Base-by-base conservation (phyloP, 2,113 vertebrate genomes). In the Tetraodon nigroviridis region DNA sequence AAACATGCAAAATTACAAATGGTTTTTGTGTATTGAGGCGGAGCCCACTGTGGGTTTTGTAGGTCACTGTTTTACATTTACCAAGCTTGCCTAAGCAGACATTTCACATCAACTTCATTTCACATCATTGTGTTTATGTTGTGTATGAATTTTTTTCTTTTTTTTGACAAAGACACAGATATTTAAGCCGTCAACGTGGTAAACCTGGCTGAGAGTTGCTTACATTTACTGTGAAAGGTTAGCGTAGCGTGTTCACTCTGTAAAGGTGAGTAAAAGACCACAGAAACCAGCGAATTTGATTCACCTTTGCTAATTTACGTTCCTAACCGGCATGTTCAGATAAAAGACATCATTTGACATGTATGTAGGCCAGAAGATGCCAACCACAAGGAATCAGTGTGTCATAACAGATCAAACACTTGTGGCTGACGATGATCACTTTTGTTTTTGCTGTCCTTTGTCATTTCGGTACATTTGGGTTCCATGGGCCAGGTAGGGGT, bases 311-410 rank as follows among this genome's bases (percentile, higher is more conserved):
- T 51, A 44, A 59, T 58, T 59, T 21, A n/a, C 1, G 3, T 47
- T 24, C 3, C 51, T 45, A 20, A 71, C 73, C 46, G 71, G 52
- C 59, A 49, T 67, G 21, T 62, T 67, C 15, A 53, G 32, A 61
- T 51, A 37, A 11, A 22, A 72, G 71, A 55, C 41, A 63, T 52
- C 67, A 51, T 41, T 84, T 76, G 61, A 50, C 75, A 75, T 79
- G 81, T 73, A 85, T 89, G 67, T 78, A 75, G 78, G 81, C 73
- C 75, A 72, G 47, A 32, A 68, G 42, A 44, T 71, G 58, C 74
- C 72, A 55, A 21, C 40, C 82, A 89, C 88, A 90, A 88, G 89
- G 88, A 90, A 88, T 81, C 54, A 57, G 63, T 89, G 84, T 81
- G 86, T 91, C 87, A 91, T 64, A 61, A 65, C 48, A 50, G 73